A percentile compares a stretch with the other conserved stretches of the same genome.
Conservation (phyloP, 2,113 vertebrate genomes). For the Cephalopterus ornatus region DNA sequence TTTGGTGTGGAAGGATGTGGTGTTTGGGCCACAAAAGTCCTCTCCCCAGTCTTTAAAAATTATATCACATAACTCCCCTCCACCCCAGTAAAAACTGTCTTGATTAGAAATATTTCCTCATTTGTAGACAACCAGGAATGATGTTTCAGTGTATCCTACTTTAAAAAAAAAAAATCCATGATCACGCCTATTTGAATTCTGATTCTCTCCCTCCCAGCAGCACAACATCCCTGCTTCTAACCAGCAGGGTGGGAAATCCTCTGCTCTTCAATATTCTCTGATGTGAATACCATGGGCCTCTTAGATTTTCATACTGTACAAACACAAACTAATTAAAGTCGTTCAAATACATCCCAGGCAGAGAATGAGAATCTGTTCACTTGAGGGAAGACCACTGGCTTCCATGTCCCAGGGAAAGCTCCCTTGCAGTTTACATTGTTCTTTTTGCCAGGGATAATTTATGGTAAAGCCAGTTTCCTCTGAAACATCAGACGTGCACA, state of each 20-base stretch:
- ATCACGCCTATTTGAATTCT: not conserved
- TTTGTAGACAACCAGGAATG: not conserved
- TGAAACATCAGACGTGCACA: not conserved
- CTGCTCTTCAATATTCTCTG: conserved; percentile 1
- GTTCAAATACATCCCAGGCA: conserved; percentile 17
- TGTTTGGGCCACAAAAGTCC: not conserved
- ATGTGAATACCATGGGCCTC: not conserved
- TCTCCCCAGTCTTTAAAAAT: not conserved
- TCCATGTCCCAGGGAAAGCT: not conserved
- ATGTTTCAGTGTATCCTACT: not conserved
- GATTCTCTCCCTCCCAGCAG: not conserved
- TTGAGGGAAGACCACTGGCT: not conserved
- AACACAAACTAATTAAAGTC: conserved; percentile 61
- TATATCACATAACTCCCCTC: not conserved
- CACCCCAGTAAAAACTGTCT: not conserved
- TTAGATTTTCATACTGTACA: conserved; percentile 43
- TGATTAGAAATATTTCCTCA: not conserved
- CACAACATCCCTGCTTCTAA: not conserved
- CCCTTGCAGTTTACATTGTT: not conserved
- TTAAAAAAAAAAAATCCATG: not conserved
- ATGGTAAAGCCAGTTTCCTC: not conserved
- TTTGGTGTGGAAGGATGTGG: not conserved
- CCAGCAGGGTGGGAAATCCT: not conserved
- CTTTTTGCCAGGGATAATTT: conserved; percentile 40
- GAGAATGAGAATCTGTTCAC: conserved; percentile 23